Conservation (phyloP, 1,140 invertebrate species). For the Eulimnadia texana region DNA sequence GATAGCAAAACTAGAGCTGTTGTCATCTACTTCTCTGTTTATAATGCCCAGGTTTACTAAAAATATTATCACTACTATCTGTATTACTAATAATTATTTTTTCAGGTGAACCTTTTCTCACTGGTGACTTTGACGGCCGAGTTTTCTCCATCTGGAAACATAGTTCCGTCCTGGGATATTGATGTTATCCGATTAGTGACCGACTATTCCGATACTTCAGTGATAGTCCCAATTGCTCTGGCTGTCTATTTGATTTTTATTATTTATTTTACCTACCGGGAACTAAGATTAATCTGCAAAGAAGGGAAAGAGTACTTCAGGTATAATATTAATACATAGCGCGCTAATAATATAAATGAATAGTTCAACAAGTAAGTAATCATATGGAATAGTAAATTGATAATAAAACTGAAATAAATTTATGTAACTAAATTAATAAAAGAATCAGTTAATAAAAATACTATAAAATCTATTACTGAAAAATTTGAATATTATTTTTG, state of each 20-base stretch:
- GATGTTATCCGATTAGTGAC: conserved; percentile 30
- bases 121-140: conserved; percentile 35
- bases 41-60: conserved; percentile 35
- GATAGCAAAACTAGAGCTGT: conserved; percentile 39
- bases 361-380: no score
- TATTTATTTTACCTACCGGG: conserved; percentile 34
- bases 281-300: conserved; percentile 24
- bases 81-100: not conserved
- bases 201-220: conserved; percentile 24
- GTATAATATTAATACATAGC: no score
- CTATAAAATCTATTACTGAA: no score
- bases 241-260: conserved; percentile 31
- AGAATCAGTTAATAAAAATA: no score
- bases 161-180: conserved; percentile 34
- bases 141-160: conserved; percentile 35
- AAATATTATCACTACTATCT: not conserved
- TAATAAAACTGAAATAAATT: no score
- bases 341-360: no score
- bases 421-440: no score
- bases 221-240: conserved; percentile 29
- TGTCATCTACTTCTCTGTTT: conserved; percentile 40
- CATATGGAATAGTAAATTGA: no score
- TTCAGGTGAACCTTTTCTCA: conserved; percentile 34
- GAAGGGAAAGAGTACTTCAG: conserved; percentile 26
- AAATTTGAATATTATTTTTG: no score